A percentile compares a stretch with the other conserved stretches of the same genome.
phyloP scores from a whole-genome alignment of 2,888 invertebrate species.

The Metopia argyrocephala region DNA sequence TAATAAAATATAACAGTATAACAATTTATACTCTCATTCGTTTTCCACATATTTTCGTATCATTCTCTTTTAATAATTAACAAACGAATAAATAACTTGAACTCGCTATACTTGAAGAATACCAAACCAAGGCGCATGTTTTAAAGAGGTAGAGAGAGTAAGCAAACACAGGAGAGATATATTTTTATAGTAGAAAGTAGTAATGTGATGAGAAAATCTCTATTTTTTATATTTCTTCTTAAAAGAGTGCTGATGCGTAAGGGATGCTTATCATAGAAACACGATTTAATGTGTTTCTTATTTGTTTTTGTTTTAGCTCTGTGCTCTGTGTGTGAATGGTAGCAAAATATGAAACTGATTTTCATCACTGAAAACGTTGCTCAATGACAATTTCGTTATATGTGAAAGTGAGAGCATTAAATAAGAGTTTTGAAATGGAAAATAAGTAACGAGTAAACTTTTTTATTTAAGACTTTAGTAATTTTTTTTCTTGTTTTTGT shows the following conservation, averaged over 20 bases:
- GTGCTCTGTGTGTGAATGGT: slow-evolving; percentile 37
- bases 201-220: neutral
- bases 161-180: slow-evolving; percentile 2
- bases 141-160: neutral
- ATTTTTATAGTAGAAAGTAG: too few relatives aligned
- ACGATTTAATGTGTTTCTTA: slow-evolving; percentile 43
- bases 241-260: slow-evolving; percentile 53
- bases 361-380: neutral
- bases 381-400: neutral
- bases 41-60: too few relatives aligned
- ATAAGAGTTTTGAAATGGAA: neutral
- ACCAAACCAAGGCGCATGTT: neutral
- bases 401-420: neutral
- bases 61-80: neutral
- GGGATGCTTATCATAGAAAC: slow-evolving; percentile 62
- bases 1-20: neutral
- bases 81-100: neutral
- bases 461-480: neutral
- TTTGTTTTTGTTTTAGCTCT: neutral
- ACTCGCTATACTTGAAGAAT: neutral
- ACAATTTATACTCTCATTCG: neutral
- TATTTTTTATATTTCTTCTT: slow-evolving; percentile 1
- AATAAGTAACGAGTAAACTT: slow-evolving; percentile 54
- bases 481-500: neutral
- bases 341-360: slow-evolving; percentile 58